These are phyloP conservation scores for Ptilonorhynchus violaceus DNA, from an alignment of 2,113 vertebrate genomes.

Conservation along the genomic window DNA sequence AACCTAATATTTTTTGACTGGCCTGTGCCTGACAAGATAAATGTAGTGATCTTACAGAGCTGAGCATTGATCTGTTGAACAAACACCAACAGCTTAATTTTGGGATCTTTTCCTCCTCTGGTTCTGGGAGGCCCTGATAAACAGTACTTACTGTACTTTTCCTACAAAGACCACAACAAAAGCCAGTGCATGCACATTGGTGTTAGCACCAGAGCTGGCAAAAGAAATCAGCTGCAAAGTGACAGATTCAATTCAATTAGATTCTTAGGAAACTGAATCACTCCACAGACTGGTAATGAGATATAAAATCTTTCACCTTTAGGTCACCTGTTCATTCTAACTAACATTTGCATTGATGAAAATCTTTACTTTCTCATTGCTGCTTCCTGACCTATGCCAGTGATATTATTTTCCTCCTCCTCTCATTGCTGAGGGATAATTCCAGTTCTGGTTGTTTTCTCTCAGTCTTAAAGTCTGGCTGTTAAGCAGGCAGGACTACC, in stretches of 20 bases:
- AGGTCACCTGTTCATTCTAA: slow-evolving; percentile 19
- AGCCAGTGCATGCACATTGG: not conserved
- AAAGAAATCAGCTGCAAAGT: not conserved
- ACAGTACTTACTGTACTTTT: not conserved
- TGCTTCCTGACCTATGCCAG: not conserved
- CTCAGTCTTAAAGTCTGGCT: not conserved
- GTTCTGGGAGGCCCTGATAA: not conserved
- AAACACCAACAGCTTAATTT: not conserved
- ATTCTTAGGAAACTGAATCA: not conserved
- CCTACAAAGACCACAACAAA: not conserved
- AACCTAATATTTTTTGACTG: not conserved
- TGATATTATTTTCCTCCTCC: not conserved
- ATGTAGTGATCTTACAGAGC: not conserved
- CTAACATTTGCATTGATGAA: not conserved
- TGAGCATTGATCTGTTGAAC: not conserved
- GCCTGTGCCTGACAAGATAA: not conserved
- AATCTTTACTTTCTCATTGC: not conserved
- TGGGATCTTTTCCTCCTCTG: not conserved
- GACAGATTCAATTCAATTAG: not conserved
- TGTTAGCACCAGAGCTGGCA: not conserved
- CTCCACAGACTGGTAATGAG: not conserved
- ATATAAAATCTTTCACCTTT: slow-evolving; percentile 6
- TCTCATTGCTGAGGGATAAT: not conserved
- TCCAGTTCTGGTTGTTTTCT: not conserved
- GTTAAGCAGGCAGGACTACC: not conserved